phyloP scores from a whole-genome alignment of 2,797 vertebrate genomes.

The Pachyuromys duprasi region DNA sequence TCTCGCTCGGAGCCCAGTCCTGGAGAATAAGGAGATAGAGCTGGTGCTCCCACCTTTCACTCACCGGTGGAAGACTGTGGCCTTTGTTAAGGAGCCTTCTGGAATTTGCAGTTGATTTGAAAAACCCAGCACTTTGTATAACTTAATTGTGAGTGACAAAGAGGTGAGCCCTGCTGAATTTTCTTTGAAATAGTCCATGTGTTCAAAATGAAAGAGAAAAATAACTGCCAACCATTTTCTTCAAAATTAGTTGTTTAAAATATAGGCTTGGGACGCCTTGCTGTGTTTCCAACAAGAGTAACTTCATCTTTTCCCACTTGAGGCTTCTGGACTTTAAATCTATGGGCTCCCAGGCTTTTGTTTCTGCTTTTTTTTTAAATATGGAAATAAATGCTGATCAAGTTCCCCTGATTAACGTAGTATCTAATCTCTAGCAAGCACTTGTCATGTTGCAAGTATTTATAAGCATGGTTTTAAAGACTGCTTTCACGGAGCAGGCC shows the following conservation, averaged over 20 bases:
- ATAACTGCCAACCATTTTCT: not conserved
- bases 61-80: not conserved
- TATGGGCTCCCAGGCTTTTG: not conserved
- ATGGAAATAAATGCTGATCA: conserved; percentile 4
- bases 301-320: not conserved
- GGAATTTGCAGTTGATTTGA: conserved; percentile 29
- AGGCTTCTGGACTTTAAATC: conserved; percentile 49
- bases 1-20: not conserved
- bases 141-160: conserved; percentile 48
- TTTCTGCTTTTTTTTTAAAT: conserved; percentile 3
- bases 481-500: not conserved
- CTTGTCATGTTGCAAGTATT: conserved; percentile 34
- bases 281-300: not conserved
- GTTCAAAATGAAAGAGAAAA: conserved; percentile 40
- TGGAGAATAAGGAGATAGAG: conserved; percentile 8
- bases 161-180: not conserved
- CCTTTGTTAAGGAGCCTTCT: not conserved
- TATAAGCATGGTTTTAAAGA: conserved; percentile 20
- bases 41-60: not conserved
- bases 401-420: conserved; percentile 57
- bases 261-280: not conserved
- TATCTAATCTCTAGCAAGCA: conserved; percentile 26
- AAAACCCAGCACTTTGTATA: not conserved
- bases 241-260: conserved; percentile 61
- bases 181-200: conserved; percentile 51